A percentile compares a stretch with the other conserved stretches of the same genome.
These are phyloP conservation scores for Rhizoglyphus robini DNA, from an alignment of 1,140 invertebrate species.

Conservation along the genomic window DNA sequence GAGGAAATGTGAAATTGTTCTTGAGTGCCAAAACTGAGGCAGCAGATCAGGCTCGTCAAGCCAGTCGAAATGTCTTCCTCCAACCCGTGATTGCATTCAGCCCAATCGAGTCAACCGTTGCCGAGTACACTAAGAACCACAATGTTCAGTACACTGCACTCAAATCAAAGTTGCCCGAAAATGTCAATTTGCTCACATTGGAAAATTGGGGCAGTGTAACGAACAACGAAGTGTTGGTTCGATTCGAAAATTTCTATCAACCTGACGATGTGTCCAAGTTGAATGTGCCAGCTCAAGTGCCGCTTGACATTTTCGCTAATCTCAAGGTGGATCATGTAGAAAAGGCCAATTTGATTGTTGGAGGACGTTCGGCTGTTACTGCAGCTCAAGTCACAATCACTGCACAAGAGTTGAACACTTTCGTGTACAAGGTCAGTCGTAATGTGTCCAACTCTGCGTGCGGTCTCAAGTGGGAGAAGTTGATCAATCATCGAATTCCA, in stretches of 20 bases:
- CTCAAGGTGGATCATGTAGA: not conserved
- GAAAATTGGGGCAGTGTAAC: constrained; percentile 52
- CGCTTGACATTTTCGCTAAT: not conserved
- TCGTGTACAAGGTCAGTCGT: not conserved
- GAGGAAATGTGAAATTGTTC: constrained; percentile 49
- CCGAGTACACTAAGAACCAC: not conserved
- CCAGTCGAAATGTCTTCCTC: constrained; percentile 36
- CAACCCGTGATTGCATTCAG: constrained; percentile 35
- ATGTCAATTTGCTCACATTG: constrained; percentile 69
- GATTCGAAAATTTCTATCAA: constrained; percentile 63
- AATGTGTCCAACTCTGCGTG: not conserved
- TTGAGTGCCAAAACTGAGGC: constrained; percentile 28
- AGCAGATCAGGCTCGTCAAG: constrained; percentile 33
- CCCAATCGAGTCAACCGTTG: not conserved
- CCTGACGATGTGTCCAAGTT: not conserved
- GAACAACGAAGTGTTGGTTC: constrained; percentile 48
- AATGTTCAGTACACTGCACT: constrained; percentile 36
- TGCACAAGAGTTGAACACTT: not conserved
- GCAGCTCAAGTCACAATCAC: not conserved
- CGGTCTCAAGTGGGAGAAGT: not conserved
- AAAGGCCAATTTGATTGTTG: not conserved
- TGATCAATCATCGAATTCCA: not conserved
- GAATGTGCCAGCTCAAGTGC: not conserved
- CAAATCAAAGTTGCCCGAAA: constrained; percentile 57
- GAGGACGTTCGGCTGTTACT: not conserved